Percentiles rank a stretch among this genome's conserved stretches.
These are phyloP conservation scores for Cinara cedri DNA, from an alignment of 2,888 invertebrate species.

Conservation along the genomic window DNA sequence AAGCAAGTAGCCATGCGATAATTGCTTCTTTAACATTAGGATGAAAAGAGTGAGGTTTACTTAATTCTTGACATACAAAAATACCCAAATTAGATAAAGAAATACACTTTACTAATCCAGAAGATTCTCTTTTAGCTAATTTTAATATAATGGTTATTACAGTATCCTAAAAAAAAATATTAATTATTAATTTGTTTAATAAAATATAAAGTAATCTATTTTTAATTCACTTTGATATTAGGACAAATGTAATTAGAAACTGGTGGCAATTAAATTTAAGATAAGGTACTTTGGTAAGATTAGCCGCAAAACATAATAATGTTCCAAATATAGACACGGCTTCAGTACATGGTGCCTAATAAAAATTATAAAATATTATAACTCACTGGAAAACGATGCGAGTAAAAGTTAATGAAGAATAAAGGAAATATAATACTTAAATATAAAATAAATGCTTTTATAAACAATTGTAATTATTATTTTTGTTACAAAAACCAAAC, in stretches of 20 bases:
- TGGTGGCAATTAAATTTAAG: constrained; percentile 72
- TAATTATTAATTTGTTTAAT: not conserved
- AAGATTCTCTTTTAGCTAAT: constrained; percentile 87
- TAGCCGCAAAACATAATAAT: constrained; percentile 80
- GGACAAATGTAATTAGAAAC: constrained; percentile 69
- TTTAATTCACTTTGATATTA: constrained; percentile 73
- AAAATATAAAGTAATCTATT: constrained; percentile 16
- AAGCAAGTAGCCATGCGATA: constrained; percentile 71
- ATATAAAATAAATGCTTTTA: not conserved
- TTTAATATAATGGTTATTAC: constrained; percentile 85
- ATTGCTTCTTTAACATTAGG: constrained; percentile 73
- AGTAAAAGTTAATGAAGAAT: constrained; percentile 38
- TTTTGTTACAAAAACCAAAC: not conserved
- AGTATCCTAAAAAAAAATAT: constrained; percentile 73
- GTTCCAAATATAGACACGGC: constrained; percentile 89
- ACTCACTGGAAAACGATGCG: not conserved
- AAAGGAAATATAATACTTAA: too few relatives aligned
- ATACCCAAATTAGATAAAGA: constrained; percentile 85
- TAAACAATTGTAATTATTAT: not conserved
- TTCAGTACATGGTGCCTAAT: constrained; percentile 82
- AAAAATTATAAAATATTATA: constrained; percentile 26
- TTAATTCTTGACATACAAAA: constrained; percentile 71
- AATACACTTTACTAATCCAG: constrained; percentile 84
- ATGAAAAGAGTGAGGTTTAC: constrained; percentile 68
- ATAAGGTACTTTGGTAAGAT: constrained; percentile 72